phyloP scores from a whole-genome alignment of 2,888 invertebrate species.

The Latrodectus elegans region DNA sequence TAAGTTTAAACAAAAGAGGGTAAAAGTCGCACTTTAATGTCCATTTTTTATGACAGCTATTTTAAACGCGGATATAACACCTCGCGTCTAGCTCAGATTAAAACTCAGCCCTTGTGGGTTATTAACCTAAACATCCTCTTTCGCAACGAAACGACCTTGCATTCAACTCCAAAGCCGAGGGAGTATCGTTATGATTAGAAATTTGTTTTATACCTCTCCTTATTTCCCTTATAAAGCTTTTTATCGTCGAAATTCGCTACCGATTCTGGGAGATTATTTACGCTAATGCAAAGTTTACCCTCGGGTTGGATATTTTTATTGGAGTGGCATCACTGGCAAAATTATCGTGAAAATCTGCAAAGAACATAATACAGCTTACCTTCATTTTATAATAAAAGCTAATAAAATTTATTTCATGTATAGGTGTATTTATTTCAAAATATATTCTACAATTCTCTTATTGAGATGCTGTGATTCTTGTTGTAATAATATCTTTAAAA shows the following conservation, averaged over 20 bases:
- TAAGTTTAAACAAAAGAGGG: slow-evolving; percentile 21
- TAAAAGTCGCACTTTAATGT: slow-evolving; percentile 32
- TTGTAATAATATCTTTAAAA: too few species aligned
- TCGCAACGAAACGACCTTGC: slow-evolving; percentile 12
- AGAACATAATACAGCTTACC: too few species aligned
- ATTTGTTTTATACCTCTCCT: slow-evolving; percentile 38
- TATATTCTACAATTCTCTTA: too few species aligned
- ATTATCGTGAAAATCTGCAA: too few species aligned
- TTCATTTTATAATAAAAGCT: too few species aligned
- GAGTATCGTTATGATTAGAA: slow-evolving; percentile 37
- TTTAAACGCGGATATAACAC: slow-evolving; percentile 17
- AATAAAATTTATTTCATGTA: too few species aligned
- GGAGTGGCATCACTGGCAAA: neutral
- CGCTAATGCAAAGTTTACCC: slow-evolving; percentile 53
- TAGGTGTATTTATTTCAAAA: too few species aligned
- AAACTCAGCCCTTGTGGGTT: slow-evolving; percentile 32
- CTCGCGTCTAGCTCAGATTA: slow-evolving; percentile 20
- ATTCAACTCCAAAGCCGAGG: slow-evolving; percentile 15
- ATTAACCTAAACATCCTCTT: slow-evolving; percentile 27
- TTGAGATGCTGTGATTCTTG: too few species aligned
- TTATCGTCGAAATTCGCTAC: slow-evolving; percentile 48
- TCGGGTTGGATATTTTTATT: slow-evolving; percentile 43
- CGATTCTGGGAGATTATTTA: slow-evolving; percentile 47
- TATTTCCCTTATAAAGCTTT: slow-evolving; percentile 41
- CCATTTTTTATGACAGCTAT: slow-evolving; percentile 24